Conservation (phyloP, 2,113 vertebrate species). For the Pachyramphus minor region DNA sequence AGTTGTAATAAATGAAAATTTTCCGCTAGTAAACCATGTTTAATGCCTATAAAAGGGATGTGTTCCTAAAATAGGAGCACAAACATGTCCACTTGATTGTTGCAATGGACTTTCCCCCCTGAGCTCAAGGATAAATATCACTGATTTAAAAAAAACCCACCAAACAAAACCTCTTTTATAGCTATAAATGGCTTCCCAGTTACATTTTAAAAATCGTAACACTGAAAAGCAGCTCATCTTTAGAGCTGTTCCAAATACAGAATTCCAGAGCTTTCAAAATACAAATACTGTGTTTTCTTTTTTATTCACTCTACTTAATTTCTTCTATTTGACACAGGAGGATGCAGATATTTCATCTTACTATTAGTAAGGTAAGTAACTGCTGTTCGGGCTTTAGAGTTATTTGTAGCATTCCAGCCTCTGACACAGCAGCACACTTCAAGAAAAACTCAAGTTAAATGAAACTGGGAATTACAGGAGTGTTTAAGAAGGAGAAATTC, state of each 20-base stretch:
- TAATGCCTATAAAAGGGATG: neutral
- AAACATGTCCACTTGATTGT: constrained; percentile 13
- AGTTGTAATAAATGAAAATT: neutral
- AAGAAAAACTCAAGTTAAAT: neutral
- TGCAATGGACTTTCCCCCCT: neutral
- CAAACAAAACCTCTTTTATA: neutral
- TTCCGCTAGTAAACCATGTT: neutral
- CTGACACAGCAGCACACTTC: neutral
- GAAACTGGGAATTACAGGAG: neutral
- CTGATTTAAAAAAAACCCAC: neutral
- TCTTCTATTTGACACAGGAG: neutral
- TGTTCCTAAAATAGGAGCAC: constrained; percentile 1
- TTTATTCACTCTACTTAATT: neutral
- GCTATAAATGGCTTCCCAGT: neutral
- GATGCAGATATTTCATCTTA: neutral
- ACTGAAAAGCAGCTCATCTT: neutral
- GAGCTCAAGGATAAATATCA: neutral
- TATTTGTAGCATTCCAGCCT: neutral
- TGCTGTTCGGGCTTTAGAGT: neutral
- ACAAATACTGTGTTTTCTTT: neutral
- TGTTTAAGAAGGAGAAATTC: neutral
- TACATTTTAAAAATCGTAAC: neutral
- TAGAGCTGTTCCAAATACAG: neutral
- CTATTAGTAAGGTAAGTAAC: neutral
- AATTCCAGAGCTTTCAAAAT: neutral